A percentile compares a stretch with the other conserved stretches of the same genome.
Evolutionary conservation across 2,797 vertebrate genomes (phyloP).

Genomic region (Moxostoma hubbsi): DNA sequence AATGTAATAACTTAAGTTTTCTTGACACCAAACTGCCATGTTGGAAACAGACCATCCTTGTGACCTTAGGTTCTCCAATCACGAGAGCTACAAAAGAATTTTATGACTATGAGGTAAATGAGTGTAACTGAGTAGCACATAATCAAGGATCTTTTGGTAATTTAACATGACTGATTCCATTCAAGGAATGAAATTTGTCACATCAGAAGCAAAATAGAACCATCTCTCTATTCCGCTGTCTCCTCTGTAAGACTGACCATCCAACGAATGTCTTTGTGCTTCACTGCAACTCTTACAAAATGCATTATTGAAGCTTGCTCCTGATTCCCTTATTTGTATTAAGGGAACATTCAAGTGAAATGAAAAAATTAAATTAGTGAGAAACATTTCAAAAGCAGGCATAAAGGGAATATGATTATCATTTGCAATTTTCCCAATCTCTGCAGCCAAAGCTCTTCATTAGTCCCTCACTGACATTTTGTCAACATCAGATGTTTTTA

Average conservation of each 20-base stretch:
- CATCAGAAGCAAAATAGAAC: not conserved
- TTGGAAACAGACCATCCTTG: not conserved
- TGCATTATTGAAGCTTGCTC: slow-evolving; percentile 19
- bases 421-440: not conserved
- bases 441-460: slow-evolving; percentile 30
- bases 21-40: not conserved
- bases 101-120: not conserved
- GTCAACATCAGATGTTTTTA: slow-evolving; percentile 42
- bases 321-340: slow-evolving; percentile 3
- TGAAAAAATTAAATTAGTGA: not conserved
- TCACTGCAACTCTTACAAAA: not conserved
- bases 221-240: not conserved
- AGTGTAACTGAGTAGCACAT: not conserved
- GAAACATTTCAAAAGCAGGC: not conserved
- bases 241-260: not conserved
- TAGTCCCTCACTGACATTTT: slow-evolving; percentile 44
- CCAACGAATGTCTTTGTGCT: slow-evolving; percentile 5
- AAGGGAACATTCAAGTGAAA: not conserved
- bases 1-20: not conserved
- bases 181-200: not conserved
- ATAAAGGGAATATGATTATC: slow-evolving; percentile 15
- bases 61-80: not conserved
- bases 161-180: not conserved
- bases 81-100: not conserved
- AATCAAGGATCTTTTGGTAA: not conserved